phyloP scores from a whole-genome alignment of 2,113 vertebrate genomes.

The Turnix velox region DNA sequence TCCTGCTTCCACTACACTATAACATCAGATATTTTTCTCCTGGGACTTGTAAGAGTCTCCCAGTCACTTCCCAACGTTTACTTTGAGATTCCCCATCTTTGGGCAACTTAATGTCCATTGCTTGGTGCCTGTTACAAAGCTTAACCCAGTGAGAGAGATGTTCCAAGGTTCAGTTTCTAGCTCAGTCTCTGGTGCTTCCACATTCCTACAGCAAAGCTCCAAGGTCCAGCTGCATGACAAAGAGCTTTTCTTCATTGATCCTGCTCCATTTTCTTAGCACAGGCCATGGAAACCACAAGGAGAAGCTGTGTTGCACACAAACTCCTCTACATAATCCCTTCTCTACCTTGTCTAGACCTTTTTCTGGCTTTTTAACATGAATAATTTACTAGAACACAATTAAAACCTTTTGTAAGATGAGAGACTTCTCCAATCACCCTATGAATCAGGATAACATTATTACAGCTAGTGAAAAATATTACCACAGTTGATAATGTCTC shows the following conservation, averaged over 20 bases:
- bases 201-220: accelerated
- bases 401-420: not conserved
- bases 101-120: not conserved
- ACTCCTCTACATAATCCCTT: not conserved
- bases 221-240: accelerated
- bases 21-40: not conserved
- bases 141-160: not conserved
- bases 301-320: not conserved
- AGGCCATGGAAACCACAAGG: not conserved
- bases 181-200: not conserved
- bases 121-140: not conserved
- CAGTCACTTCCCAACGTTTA: not conserved
- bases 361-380: not conserved
- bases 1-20: not conserved
- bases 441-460: not conserved
- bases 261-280: not conserved
- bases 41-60: not conserved
- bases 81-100: not conserved
- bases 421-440: not conserved
- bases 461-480: not conserved
- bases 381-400: not conserved
- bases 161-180: not conserved
- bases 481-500: not conserved
- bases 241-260: not conserved
- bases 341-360: not conserved